Evolutionary conservation across 2,888 invertebrate species (phyloP), one percentile per base, ranked within the genome.

Genomic region (Cenopis cana): DNA sequence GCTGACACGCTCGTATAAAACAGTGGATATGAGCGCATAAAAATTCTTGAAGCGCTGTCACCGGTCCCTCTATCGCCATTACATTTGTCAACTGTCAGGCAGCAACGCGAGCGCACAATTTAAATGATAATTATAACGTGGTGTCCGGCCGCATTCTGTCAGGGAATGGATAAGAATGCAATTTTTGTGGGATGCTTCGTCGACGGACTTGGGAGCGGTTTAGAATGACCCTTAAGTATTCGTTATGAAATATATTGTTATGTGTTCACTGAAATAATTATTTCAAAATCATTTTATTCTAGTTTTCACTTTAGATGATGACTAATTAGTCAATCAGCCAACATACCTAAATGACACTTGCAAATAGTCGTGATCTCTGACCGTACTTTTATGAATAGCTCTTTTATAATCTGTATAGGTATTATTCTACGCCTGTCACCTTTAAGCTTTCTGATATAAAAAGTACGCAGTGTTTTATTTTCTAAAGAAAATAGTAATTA

Each of bases 11-110:
- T 87, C 89, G 82, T 91, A 90, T 91, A 91, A 90, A 91, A 90
- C 86, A 86, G 84, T 91, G 87, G 89, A 91, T 92, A 93, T 91
- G 91, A 90, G 91, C 82, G 85, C 89, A 92, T 92, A 93, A 92
- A 93, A 93, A 93, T 92, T 92, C 91, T 89, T 87, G 82, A 86
- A 87, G 86, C 86, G 89, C 86, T 87, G 89, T 88, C 89, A 87
- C 79, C 85, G 83, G 81, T 84, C 86, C 85, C 86, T 84, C 86
- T 88, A 88, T 88, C 87, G 89, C 87, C 90, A 90, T 91, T 88
- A 92, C 91, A 92, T 93, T 92, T 91, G 92, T 93, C 93, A 92
- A 90, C 87, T 91, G 93, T 92, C 92, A 89, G 85, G 78, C 85
- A 81, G 90, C 87, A 87, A 88, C 91, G 89, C 85, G 85, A 87